Percentiles rank a stretch among this genome's conserved stretches.
Conservation (phyloP, 2,888 invertebrate genomes). For the Sarcophaga rosellei region DNA sequence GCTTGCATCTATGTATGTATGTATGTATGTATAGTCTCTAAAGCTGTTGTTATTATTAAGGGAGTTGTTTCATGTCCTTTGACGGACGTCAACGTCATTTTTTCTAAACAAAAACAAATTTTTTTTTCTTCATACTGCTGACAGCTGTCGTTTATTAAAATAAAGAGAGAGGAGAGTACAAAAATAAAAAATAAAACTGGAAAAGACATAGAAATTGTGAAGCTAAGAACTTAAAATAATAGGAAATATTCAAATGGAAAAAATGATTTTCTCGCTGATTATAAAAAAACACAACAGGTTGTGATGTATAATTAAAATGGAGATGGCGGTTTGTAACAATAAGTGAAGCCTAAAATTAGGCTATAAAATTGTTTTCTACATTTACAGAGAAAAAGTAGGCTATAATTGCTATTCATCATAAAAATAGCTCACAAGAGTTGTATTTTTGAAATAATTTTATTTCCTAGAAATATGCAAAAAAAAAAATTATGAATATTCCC, state of each 20-base stretch:
- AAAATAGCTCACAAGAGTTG: conserved; percentile 11
- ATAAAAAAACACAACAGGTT: conserved; percentile 46
- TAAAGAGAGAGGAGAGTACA: conserved; percentile 19
- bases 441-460: background rate
- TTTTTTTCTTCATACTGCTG: conserved; percentile 46
- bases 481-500: background rate
- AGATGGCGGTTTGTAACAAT: background rate
- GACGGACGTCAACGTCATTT: background rate
- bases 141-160: conserved; percentile 57
- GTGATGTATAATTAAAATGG: conserved; percentile 8
- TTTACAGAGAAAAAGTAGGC: background rate
- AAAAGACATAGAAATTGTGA: background rate
- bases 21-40: background rate
- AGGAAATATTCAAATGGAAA: background rate
- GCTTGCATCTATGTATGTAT: background rate
- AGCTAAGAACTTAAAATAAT: background rate
- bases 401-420: background rate
- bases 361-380: conserved; percentile 6
- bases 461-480: conserved; percentile 6
- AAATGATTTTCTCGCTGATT: background rate
- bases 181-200: background rate
- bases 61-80: conserved; percentile 1
- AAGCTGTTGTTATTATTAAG: background rate
- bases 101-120: conserved; percentile 14
- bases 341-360: conserved; percentile 21